Evolutionary conservation across 2,888 invertebrate genomes (phyloP), one percentile per base, ranked within the genome.

Genomic region (Andrena minutula): DNA sequence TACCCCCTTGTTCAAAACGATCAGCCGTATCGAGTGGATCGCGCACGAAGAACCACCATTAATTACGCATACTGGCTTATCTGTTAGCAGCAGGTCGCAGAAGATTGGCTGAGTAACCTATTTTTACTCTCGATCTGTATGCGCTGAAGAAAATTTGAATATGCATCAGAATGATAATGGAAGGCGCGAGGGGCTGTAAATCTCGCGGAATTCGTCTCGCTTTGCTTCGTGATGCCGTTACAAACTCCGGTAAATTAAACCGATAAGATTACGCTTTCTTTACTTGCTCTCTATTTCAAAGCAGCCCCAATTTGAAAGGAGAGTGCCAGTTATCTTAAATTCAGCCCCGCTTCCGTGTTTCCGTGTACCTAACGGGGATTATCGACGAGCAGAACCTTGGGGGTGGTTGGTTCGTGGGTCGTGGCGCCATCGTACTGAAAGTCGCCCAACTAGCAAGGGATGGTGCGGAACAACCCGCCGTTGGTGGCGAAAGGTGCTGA

Each of bases 391-490:
- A 6, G 4, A 28, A 41, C 8, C 3, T 2, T n/a, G n/a, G 30
- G 77, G 66, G 61, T 66, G 20, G 49, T 3, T 35, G 23, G 32
- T 16, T 56, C 60, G 74, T 76, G 77, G 10, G 61, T 28, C 20
- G 86, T 88, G 85, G 86, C 83, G 90, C 80, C 89, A 87, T 69
- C 89, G 41, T 4, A 65, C 30, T 58, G 79, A 26, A 60, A 66
- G 58, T 6, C n/a, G 65, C 8, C 3, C 16, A 88, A 90, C 84
- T 51, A 20, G 65, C 12, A 75, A 58, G 82, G 75, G 64, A 56
- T 77, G 76, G 12, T 16, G 10, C 5, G 41, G 10, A 53, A 16
- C 76, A 68, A 84, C 84, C 84, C 84, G 77, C 78, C 23, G 75
- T 70, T 77, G 81, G 8, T 41, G 4, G 41, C 4, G 41, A 41